Conservation (phyloP, 37 sponge, comb jelly and placozoan genomes). For the Tethya wilhelma region DNA sequence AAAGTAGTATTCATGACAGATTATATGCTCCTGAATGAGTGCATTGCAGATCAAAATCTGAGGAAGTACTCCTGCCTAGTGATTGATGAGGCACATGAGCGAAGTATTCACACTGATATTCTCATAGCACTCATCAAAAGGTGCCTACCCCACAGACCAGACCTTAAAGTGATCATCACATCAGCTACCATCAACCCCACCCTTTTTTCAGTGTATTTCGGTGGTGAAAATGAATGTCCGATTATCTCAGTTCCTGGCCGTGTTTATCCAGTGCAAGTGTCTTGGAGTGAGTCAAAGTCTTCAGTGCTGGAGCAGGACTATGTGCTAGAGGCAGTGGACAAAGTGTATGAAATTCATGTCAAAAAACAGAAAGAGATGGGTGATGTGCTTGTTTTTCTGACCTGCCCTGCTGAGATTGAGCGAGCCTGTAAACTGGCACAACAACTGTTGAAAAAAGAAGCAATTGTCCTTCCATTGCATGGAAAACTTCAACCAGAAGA, state of each 20-base stretch:
- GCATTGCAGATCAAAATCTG: conserved; percentile 50
- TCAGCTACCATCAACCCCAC: conserved; percentile 87
- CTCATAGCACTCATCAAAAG: conserved; percentile 72
- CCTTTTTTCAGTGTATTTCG: conserved; percentile 64
- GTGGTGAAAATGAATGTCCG: conserved; percentile 14
- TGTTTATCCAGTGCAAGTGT: conserved; percentile 73
- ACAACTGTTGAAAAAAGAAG: conserved; percentile 8
- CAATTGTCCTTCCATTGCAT: conserved; percentile 72
- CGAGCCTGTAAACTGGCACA: conserved; percentile 40
- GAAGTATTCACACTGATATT: conserved; percentile 84
- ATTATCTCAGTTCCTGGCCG: conserved; percentile 70
- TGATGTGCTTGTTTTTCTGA: conserved; percentile 89
- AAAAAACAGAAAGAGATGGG: conserved; percentile 38
- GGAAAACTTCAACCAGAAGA: conserved; percentile 85
- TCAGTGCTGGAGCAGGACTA: conserved; percentile 6
- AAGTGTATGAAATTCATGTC: conserved; percentile 35
- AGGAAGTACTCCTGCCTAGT: conserved; percentile 67
- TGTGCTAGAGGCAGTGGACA: conserved; percentile 4
- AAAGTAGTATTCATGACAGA: conserved; percentile 72
- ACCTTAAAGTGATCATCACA: conserved; percentile 76
- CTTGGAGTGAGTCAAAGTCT: conserved; percentile 2
- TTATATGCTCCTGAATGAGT: conserved; percentile 70
- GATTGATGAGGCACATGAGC: conserved; percentile 90
- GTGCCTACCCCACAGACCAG: conserved; percentile 51
- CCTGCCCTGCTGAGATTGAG: conserved; percentile 79